Evolutionary conservation across 2,797 vertebrate species (phyloP), one percentile per base, ranked within the genome.

Genomic region (Clarias pachynema): DNA sequence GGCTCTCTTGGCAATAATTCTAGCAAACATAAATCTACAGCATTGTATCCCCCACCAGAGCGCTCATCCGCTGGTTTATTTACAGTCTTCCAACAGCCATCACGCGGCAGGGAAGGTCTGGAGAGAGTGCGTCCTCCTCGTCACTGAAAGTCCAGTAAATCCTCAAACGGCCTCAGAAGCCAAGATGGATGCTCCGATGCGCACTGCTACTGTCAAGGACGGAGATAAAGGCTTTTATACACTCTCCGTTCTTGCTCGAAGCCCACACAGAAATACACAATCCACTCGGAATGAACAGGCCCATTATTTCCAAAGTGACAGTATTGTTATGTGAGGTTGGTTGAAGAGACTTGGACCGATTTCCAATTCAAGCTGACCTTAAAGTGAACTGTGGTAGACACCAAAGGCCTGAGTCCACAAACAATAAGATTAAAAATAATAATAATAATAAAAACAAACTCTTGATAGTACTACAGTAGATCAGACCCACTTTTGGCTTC

Each of bases 61-160:
- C 87, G 90, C 89, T 89, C 91, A 93, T 91, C 91, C 91, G 91
- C 89, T n/a, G 90, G 88, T 91, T 95, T 95, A 95, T 96, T 95
- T 95, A 95, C 92, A 84, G 91, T 88, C 87, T 89, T 92, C 91
- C 79, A 86, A 90, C 87, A 79, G 60, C 92, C 89, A 91, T 94
- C 91, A 91, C 91, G 88, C 59, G 66, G 83, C 86, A 88, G 79
- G 90, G 93, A 94, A 94, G 88, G 91, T 89, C 62, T 59, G 53
- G 89, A 91, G 91, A 94, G 93, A 95, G 95, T 93, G 93, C 90
- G 92, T 66, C 40, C 89, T 88, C 89, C 92, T 92, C 92, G 93
- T 95, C 94, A 93, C 89, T 78, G 79, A 90, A 90, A 92, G 91
- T 91, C 89, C 88, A 91, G 93, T 95, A 95, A 95, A 95, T 96